Evolutionary conservation across 1,140 invertebrate species (phyloP).

Genomic region (Zaprionus davidi): DNA sequence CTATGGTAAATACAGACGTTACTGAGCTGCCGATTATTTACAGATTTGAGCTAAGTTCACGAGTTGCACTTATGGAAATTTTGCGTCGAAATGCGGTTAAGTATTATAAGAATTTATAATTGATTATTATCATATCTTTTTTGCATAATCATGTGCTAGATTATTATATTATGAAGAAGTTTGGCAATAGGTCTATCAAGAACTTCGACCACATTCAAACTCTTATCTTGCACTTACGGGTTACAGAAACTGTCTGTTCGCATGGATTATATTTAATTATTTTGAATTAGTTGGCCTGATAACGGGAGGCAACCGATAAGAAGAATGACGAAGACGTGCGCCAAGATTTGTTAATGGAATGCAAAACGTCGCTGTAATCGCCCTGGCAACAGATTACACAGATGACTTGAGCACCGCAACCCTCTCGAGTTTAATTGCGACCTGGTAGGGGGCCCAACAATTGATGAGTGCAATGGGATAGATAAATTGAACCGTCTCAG

Average conservation of each 20-base stretch:
- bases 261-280: constrained; percentile 31
- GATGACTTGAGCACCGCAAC: not conserved
- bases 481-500: not conserved
- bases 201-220: constrained; percentile 10
- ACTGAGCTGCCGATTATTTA: not conserved
- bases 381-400: constrained; percentile 1
- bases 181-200: not conserved
- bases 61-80: constrained; percentile 5
- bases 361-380: constrained; percentile 11
- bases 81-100: not conserved
- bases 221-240: constrained; percentile 24
- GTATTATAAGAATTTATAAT: constrained; percentile 2
- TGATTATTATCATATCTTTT: constrained; percentile 7
- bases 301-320: constrained; percentile 20
- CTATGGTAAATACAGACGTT: not conserved
- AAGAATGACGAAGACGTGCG: not conserved
- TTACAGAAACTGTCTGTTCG: constrained; percentile 11
- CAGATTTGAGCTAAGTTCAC: not conserved
- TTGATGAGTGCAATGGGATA: not conserved
- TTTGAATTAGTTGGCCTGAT: constrained; percentile 32
- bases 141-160: constrained; percentile 8
- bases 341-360: constrained; percentile 1
- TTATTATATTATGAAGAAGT: constrained; percentile 10
- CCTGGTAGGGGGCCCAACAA: constrained; percentile 11
- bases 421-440: constrained; percentile 2